phyloP scores from a whole-genome alignment of 2,797 vertebrate genomes.

The Nothura maculosa region DNA sequence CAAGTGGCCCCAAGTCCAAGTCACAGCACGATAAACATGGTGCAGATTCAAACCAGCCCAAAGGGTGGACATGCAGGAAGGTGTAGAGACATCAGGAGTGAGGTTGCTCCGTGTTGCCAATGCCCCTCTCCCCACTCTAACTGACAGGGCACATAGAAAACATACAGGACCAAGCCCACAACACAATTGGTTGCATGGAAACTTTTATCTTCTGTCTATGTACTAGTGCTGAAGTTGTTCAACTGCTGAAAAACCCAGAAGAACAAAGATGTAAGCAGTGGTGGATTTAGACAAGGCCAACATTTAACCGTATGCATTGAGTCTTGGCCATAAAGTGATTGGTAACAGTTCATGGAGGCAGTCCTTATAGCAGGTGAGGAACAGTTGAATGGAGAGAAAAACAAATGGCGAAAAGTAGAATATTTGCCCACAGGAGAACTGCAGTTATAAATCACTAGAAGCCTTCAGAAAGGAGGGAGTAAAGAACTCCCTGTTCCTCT shows the following conservation, averaged over 20 bases:
- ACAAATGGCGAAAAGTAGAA: background rate
- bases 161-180: background rate
- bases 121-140: background rate
- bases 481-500: background rate
- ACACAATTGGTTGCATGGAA: background rate
- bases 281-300: background rate
- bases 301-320: background rate
- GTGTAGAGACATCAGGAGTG: accelerated
- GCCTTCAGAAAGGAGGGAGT: background rate
- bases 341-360: background rate
- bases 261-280: background rate
- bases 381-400: background rate
- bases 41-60: background rate
- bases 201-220: background rate
- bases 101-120: background rate
- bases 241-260: background rate
- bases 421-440: background rate
- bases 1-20: background rate
- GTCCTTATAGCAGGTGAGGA: background rate
- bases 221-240: background rate
- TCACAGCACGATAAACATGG: background rate
- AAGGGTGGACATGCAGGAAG: background rate
- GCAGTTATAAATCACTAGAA: background rate
- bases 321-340: background rate
- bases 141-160: background rate